Base-by-base conservation (phyloP, 2,888 invertebrate species). In the Lasioglossum leucozonium region DNA sequence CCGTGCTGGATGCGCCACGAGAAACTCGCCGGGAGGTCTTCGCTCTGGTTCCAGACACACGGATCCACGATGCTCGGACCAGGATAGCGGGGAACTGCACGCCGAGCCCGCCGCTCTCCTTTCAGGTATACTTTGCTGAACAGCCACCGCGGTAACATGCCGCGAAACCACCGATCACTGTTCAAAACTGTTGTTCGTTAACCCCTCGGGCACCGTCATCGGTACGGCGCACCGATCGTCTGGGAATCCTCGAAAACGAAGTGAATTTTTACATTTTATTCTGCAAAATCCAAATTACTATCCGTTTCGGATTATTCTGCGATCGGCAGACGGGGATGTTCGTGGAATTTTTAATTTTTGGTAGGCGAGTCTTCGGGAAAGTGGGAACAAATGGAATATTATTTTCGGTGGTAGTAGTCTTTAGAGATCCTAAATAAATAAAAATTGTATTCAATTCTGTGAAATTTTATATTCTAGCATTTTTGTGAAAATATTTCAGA, bases 101-200 rank as follows among this genome's bases (percentile, higher is more conserved):
- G 51, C 58, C 44, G 44, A 16, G 44, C 34, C 34, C 44, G 16
- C 5, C 42, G n/a, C 73, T 58, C 26, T 84, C 67, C 67, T 84
- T 34, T 47, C 79, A 84, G 85, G 85, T 85, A 81, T 22, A 80
- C 16, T 13, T 44, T 4, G 11, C 69, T 4, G 55, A 55, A n/a
- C 11, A 55, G n/a, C 11, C n/a, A 11, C n/a, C 4, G 55, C 22
- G 4, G 55, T n/a, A 11, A 55, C 55, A 0, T n/a, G 55, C 55
- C n/a, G 10, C 22, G 11, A 11, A 55, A 55, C n/a, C 55, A 11
- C 11, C 11, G 11, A n/a, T 55, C n/a, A 4, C n/a, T 55, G n/a
- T 4, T 4, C 55, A 10, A n/a, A 55, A 55, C n/a, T 55, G 55
- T n/a, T n/a, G 4, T n/a, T 55, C 55, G 11, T n/a, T 55, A n/a